A percentile compares a stretch with the other conserved stretches of the same genome.
These are phyloP conservation scores for Epinotia nisella DNA, from an alignment of 2,888 invertebrate genomes.

Conservation along the genomic window DNA sequence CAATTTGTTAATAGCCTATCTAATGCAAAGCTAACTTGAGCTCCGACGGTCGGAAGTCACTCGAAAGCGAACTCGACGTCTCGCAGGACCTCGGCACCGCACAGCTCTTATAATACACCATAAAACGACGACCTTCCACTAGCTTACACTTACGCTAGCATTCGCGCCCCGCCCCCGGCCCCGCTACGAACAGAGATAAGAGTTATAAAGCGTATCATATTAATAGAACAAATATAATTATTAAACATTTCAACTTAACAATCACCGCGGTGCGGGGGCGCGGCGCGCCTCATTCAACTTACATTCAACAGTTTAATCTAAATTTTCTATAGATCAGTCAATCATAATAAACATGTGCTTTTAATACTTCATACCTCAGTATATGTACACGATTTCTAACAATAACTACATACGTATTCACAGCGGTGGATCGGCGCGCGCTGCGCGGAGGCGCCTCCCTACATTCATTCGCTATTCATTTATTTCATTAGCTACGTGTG, in stretches of 20 bases:
- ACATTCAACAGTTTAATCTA: conserved; percentile 71
- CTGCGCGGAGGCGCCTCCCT: conserved; percentile 49
- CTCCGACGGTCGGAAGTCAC: conserved; percentile 62
- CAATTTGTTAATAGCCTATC: conserved; percentile 84
- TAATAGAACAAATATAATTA: conserved; percentile 70
- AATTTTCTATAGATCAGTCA: conserved; percentile 76
- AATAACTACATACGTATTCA: conserved; percentile 72
- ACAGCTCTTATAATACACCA: conserved; percentile 67
- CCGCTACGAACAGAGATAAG: conserved; percentile 64
- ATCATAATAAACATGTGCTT: conserved; percentile 66
- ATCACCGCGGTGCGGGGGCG: conserved; percentile 54
- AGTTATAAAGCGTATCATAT: conserved; percentile 81
- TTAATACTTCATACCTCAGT: conserved; percentile 63
- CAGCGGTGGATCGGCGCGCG: conserved; percentile 59
- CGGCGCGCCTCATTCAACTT: conserved; percentile 62
- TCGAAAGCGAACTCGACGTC: conserved; percentile 68
- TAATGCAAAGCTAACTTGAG: conserved; percentile 78
- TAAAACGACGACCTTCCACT: conserved; percentile 67
- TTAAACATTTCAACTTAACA: conserved; percentile 65
- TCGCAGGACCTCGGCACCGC: conserved; percentile 72
- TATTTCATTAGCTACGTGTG: conserved; percentile 67
- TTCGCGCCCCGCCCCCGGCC: conserved; percentile 63
- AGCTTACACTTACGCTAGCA: conserved; percentile 66
- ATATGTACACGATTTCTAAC: conserved; percentile 77
- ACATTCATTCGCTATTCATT: conserved; percentile 61